These are phyloP conservation scores for Podarcis lilfordi DNA, from an alignment of 2,797 vertebrate genomes.

Conservation along the genomic window DNA sequence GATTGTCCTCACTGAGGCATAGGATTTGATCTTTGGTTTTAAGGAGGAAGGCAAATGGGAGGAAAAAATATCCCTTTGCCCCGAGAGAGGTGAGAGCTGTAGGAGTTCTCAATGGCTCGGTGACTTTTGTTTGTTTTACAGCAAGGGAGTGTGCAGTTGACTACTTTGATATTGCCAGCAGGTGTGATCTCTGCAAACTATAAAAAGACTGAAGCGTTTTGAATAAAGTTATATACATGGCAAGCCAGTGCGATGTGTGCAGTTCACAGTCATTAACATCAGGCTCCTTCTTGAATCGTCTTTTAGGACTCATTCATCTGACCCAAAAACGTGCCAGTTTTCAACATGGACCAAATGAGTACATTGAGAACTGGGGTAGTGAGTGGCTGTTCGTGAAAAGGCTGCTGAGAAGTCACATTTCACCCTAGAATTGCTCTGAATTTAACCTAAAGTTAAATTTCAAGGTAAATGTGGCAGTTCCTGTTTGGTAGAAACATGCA, in stretches of 20 bases:
- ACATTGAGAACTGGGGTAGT: neutral
- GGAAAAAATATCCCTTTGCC: conserved; percentile 58
- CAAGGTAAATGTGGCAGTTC: neutral
- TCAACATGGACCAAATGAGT: neutral
- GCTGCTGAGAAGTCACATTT: neutral
- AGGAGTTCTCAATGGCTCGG: conserved; percentile 61
- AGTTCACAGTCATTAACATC: conserved; percentile 51
- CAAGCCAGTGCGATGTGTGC: conserved; percentile 20
- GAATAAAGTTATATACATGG: conserved; percentile 41
- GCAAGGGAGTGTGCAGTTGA: conserved; percentile 59
- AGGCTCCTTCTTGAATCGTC: neutral
- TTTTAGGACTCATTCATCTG: neutral
- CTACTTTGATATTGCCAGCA: conserved; percentile 72
- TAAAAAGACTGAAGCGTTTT: conserved; percentile 61
- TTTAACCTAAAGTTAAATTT: neutral
- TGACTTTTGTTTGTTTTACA: conserved; percentile 58
- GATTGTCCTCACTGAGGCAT: conserved; percentile 58
- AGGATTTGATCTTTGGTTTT: conserved; percentile 62
- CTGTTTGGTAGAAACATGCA: neutral
- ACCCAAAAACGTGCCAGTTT: conserved; percentile 9
- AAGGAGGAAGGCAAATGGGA: conserved; percentile 53
- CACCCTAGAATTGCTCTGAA: neutral
- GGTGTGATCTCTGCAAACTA: conserved; percentile 72
- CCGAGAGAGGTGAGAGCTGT: conserved; percentile 61
- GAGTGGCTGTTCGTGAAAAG: neutral